Percentiles rank a stretch among this genome's conserved stretches.
Evolutionary conservation across 2,888 invertebrate genomes (phyloP).

Genomic region (Drosophila mimica): DNA sequence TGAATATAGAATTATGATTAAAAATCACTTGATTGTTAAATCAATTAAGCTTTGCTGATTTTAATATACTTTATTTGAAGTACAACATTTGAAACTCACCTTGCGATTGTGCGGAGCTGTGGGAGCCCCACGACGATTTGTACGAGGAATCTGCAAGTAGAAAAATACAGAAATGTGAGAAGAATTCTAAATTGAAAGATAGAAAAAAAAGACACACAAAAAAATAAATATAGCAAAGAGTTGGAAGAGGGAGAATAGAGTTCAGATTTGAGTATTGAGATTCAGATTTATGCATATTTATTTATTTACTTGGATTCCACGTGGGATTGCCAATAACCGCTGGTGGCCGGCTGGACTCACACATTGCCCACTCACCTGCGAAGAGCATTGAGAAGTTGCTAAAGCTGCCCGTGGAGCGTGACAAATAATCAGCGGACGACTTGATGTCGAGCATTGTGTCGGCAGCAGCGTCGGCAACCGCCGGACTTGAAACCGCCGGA

Average conservation of each 20-base stretch:
- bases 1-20: background rate
- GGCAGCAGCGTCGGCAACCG: conserved; percentile 65
- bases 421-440: conserved; percentile 95
- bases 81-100: conserved; percentile 86
- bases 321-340: conserved; percentile 70
- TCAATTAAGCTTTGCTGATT: background rate
- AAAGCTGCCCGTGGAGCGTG: conserved; percentile 93
- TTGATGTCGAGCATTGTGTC: conserved; percentile 94
- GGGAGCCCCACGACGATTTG: conserved; percentile 94
- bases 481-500: conserved; percentile 64
- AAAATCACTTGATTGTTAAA: background rate
- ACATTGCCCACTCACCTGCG: conserved; percentile 89
- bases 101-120: conserved; percentile 91
- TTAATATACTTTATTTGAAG: background rate
- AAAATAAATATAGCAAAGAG: conserved; percentile 1
- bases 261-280: conserved; percentile 21
- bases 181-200: background rate
- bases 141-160: conserved; percentile 92
- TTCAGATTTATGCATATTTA: conserved; percentile 28
- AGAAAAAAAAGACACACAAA: background rate
- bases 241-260: conserved; percentile 1
- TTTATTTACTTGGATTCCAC: conserved; percentile 77
- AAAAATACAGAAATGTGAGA: conserved; percentile 10
- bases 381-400: conserved; percentile 98
- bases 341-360: conserved; percentile 74